Evolutionary conservation across 2,797 vertebrate species (phyloP).

Genomic region (Morelia viridis): DNA sequence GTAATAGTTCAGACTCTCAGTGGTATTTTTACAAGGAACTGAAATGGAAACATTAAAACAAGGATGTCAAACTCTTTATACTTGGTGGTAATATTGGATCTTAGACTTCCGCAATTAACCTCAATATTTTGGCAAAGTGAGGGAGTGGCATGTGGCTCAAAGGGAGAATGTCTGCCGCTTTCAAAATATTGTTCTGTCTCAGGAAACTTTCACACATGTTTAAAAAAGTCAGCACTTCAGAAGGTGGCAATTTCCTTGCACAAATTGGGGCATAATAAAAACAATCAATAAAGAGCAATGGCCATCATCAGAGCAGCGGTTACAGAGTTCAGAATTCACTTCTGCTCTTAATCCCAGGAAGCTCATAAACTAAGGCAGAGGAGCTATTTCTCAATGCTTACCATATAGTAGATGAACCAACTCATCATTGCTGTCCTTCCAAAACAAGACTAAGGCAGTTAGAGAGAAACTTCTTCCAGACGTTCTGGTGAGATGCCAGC

Average conservation of each 20-base stretch:
- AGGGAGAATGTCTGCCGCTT: conserved; percentile 36
- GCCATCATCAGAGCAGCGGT: not conserved
- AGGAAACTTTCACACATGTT: conserved; percentile 31
- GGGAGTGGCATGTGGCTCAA: conserved; percentile 47
- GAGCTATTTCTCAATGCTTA: not conserved
- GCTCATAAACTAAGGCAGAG: not conserved
- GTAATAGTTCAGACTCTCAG: conserved; percentile 36
- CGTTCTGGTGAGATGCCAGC: not conserved
- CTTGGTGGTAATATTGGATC: conserved; percentile 34
- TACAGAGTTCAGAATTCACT: not conserved
- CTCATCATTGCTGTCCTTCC: not conserved
- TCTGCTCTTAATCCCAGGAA: not conserved
- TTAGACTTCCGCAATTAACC: conserved; percentile 55
- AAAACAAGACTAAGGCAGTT: not conserved
- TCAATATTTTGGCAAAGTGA: conserved; percentile 45
- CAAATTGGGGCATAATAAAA: conserved; percentile 49
- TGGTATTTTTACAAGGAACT: conserved; percentile 58
- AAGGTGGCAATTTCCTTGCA: conserved; percentile 49
- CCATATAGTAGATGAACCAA: not conserved
- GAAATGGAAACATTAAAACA: conserved; percentile 40
- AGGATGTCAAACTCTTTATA: conserved; percentile 26
- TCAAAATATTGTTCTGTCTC: conserved; percentile 43
- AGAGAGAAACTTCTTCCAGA: not conserved
- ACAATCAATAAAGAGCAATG: conserved; percentile 8
- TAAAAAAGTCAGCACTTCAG: conserved; percentile 59